phyloP scores from a whole-genome alignment of 2,888 invertebrate species.

The Catocala fraxini region DNA sequence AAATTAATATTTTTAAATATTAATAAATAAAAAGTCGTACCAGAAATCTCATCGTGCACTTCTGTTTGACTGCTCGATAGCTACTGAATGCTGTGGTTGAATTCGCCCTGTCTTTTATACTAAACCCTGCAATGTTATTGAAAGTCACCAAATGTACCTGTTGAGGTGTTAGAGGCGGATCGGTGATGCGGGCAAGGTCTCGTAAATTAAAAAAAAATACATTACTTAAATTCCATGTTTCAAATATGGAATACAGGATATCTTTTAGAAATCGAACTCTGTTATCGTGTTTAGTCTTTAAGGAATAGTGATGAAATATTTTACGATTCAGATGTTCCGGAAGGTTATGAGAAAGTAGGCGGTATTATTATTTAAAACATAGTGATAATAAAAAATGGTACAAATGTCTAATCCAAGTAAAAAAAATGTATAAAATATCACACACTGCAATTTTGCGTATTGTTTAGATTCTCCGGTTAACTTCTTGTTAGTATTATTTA shows the following conservation, averaged over 20 bases:
- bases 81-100: conserved; percentile 79
- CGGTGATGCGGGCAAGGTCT: conserved; percentile 51
- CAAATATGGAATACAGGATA: conserved; percentile 12
- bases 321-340: too few species aligned
- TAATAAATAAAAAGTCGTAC: conserved; percentile 65
- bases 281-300: too few species aligned
- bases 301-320: too few species aligned
- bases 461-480: too few species aligned
- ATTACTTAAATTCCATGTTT: conserved; percentile 3
- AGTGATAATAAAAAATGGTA: too few species aligned
- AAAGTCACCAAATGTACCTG: conserved; percentile 66
- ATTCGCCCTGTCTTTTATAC: conserved; percentile 76
- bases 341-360: too few species aligned
- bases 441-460: too few species aligned
- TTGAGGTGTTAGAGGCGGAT: conserved; percentile 42
- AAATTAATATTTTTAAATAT: conserved; percentile 24
- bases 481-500: too few species aligned
- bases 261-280: not conserved
- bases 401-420: too few species aligned
- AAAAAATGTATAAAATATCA: too few species aligned
- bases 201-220: conserved; percentile 28
- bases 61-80: conserved; percentile 84
- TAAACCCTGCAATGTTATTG: conserved; percentile 64
- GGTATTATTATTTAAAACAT: too few species aligned
- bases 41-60: conserved; percentile 87